Evolutionary conservation across 1,140 invertebrate species (phyloP), one percentile per base, ranked within the genome.

Genomic region (Pogonomyrmex barbatus): DNA sequence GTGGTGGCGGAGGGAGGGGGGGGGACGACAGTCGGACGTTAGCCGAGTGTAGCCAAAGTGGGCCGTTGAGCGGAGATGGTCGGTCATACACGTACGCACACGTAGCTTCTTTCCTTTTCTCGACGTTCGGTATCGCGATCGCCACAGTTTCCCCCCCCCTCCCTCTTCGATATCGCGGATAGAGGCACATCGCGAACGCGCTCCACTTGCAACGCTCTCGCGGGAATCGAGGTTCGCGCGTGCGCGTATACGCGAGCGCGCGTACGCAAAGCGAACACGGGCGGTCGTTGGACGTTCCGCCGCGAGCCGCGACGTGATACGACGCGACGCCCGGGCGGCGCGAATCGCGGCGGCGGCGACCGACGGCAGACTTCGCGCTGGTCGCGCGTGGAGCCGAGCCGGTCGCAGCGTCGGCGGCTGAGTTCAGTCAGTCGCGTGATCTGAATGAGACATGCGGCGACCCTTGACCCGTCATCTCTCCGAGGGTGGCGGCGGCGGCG

Each of bases 401-500:
- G 9, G n/a, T 30, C 54, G 24, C 24, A 24, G 24, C 24, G 24
- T 24, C 24, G 24, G 24, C 24, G 24, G 24, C 24, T 14, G 54
- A 54, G 33, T 45, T 24, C n/a, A 45, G 63, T 67, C 42, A 4
- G 65, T 47, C 42, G 42, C 24, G 65, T 42, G 65, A 45, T 81
- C 6, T 71, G 76, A 67, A 88, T 89, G 89, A 82, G 78, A 90
- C 39, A 94, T 95, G 94, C 90, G 94, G 84, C 93, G 94, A 68
- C 94, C 94, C 45, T 82, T 94, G 58, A 93, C 94, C 83, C 93
- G 94, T 30, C 94, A 95, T 91, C 91, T 94, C 39, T 94, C 94
- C 30, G 94, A 95, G 87, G 94, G 94, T 73, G 94, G 93, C 30
- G 92, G 93, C 30, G 91, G 93, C 84, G 78, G 58, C 1, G 71